Evolutionary conservation across 2,888 invertebrate genomes (phyloP).

Genomic region (Sicus ferrugineus): DNA sequence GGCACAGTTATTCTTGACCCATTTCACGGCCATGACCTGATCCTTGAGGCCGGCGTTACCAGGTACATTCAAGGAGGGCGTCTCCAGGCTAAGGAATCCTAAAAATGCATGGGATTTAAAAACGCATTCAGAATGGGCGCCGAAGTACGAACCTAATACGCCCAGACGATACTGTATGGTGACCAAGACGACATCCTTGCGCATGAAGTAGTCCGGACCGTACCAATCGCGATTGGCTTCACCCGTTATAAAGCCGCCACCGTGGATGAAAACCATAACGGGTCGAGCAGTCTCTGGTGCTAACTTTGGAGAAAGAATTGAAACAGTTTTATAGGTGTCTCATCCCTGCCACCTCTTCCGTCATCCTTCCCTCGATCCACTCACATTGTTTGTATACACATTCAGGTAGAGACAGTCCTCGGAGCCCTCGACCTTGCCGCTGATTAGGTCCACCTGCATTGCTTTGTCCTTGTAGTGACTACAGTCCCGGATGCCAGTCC

Average conservation of each 20-base stretch:
- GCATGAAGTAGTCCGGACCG: conserved; percentile 66
- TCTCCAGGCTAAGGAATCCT: conserved; percentile 66
- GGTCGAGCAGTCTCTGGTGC: conserved; percentile 56
- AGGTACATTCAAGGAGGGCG: conserved; percentile 64
- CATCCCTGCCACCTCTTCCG: neutral
- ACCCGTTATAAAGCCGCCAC: conserved; percentile 65
- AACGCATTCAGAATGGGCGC: neutral
- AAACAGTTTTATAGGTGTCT: too few species aligned
- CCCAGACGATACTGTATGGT: conserved; percentile 67
- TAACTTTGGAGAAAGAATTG: conserved; percentile 44
- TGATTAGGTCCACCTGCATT: conserved; percentile 57
- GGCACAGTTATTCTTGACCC: conserved; percentile 66
- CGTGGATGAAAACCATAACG: conserved; percentile 67
- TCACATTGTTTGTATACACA: conserved; percentile 63
- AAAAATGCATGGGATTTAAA: neutral
- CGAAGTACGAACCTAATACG: conserved; percentile 55
- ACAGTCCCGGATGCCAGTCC: conserved; percentile 65
- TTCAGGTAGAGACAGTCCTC: conserved; percentile 69
- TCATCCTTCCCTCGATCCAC: conserved; percentile 16
- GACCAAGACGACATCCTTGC: conserved; percentile 65
- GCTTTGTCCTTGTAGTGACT: conserved; percentile 55
- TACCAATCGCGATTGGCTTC: conserved; percentile 60
- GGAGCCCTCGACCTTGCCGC: conserved; percentile 61
- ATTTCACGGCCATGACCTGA: conserved; percentile 66
- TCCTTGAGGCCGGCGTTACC: conserved; percentile 69